Evolutionary conservation across 2,797 vertebrate species (phyloP), one percentile per base, ranked within the genome.

Genomic region (Pitangus sulphuratus): DNA sequence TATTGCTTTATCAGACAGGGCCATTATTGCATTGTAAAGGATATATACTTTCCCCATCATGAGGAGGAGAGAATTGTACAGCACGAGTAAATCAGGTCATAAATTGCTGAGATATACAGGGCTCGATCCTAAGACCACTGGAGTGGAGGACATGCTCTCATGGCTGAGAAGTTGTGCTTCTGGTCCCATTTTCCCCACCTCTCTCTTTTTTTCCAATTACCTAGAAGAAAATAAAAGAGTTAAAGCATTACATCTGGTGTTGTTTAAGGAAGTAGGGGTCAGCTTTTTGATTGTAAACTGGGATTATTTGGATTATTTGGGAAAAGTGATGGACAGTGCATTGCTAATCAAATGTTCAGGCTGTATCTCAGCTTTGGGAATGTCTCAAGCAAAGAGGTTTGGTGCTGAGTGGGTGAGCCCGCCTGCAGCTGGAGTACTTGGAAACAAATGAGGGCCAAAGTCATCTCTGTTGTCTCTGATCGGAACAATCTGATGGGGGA

Each of bases 1-100:
- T 89, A 90, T 86, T 84, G 84, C 74, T 90, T 84, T 81, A 71
- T 88, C 61, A 86, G 83, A 39, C 64, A 72, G 79, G 45, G 47
- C 22, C 53, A 47, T 90, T 93, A 84, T 44, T 81, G 65, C 65
- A 24, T 24, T 90, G 44, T 90, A 88, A 83, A 90, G 69, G 47
- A 81, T 86, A 54, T 90, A 66, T 47, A 58, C 51, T 35, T 85
- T 62, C 19, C 35, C n/a, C 35, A 35, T 74, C 50, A n/a, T 10
- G 22, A 78, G 61, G 56, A 88, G 28, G 33, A 70, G 87, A 83
- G 69, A 68, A 35, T 37, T 2, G 0, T 44, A 44, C 50, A 68
- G 65, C 37, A 53, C 26, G 40, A 61, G 65, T 51, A 84, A 78
- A 84, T 60, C 69, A 78, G 81, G 31, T 17, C 40, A 51, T 60